phyloP scores from a whole-genome alignment of 2,797 vertebrate species.

The Acrocephalus scirpaceus region DNA sequence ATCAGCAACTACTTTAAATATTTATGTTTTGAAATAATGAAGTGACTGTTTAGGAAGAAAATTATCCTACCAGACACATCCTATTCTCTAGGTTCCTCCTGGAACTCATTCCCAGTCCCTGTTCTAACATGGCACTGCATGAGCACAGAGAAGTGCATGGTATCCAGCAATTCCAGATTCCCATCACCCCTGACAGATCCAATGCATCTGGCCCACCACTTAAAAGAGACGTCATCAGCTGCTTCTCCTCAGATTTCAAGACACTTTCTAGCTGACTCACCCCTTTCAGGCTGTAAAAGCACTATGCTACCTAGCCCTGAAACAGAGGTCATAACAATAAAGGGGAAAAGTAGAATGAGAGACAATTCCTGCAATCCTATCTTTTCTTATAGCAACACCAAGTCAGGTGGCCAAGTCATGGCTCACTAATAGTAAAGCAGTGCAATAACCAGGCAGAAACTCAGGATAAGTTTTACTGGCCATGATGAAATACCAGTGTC shows the following conservation, averaged over 20 bases:
- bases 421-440: not conserved
- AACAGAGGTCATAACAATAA: not conserved
- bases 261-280: not conserved
- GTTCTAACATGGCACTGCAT: not conserved
- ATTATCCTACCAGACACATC: not conserved
- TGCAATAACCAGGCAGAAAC: not conserved
- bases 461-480: not conserved
- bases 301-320: not conserved
- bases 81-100: not conserved
- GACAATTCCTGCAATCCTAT: not conserved
- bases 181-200: fast-evolving
- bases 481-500: not conserved
- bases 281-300: not conserved
- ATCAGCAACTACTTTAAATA: not conserved
- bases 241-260: not conserved
- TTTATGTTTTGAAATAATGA: not conserved
- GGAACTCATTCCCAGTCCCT: not conserved
- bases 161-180: not conserved
- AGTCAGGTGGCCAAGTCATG: not conserved
- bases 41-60: not conserved
- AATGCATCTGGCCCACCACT: not conserved
- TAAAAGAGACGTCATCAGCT: not conserved
- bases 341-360: not conserved
- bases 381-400: not conserved
- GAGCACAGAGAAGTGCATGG: not conserved